phyloP scores from a whole-genome alignment of 2,797 vertebrate species.

The Pogonophryne albipinna region DNA sequence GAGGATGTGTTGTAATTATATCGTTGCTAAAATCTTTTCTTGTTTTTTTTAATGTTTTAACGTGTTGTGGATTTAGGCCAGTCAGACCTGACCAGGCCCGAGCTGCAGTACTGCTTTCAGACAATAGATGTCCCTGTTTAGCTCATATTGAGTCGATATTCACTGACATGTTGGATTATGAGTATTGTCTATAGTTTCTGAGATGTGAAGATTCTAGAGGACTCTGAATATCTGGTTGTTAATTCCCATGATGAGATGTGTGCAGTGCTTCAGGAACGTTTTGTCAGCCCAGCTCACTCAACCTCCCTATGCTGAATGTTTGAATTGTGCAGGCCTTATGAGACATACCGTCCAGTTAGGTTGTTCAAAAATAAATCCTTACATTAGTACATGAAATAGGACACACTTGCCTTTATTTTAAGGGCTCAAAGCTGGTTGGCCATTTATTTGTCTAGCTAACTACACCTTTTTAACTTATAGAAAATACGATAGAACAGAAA shows the following conservation, averaged over 20 bases:
- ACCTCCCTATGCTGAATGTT: neutral
- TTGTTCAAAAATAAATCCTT: neutral
- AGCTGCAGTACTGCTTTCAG: neutral
- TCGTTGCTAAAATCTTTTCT: neutral
- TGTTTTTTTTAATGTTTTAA: neutral
- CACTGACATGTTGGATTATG: neutral
- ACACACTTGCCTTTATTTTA: neutral
- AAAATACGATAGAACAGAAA: no score
- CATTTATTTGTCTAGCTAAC: neutral
- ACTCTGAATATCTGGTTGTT: neutral
- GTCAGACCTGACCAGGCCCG: conserved; percentile 34
- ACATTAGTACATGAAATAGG: no score
- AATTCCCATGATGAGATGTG: neutral
- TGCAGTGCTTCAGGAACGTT: neutral
- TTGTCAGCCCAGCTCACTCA: neutral
- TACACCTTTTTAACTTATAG: no score
- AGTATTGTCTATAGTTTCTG: neutral
- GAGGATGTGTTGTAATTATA: neutral
- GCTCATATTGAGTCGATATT: neutral
- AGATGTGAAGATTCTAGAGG: neutral
- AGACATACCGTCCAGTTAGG: neutral
- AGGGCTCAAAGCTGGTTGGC: neutral
- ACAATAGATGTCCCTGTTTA: conserved; percentile 74
- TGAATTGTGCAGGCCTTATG: neutral
- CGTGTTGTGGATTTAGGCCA: conserved; percentile 43